phyloP scores from a whole-genome alignment of 2,113 vertebrate species.

The Anguilla rostrata region DNA sequence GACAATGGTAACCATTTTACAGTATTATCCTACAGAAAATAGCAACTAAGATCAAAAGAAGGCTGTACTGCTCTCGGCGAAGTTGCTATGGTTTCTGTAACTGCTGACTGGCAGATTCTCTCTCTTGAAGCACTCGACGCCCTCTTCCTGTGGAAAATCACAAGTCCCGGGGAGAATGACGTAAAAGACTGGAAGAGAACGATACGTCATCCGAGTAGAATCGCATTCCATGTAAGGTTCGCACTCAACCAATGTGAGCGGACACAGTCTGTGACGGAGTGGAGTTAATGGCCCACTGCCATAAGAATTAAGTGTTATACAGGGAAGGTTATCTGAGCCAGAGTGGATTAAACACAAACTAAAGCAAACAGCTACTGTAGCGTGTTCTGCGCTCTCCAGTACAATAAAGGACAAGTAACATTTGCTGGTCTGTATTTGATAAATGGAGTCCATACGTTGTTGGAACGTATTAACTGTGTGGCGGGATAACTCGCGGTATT shows the following conservation, averaged over 20 bases:
- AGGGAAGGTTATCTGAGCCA: neutral
- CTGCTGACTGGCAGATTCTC: conserved; percentile 9
- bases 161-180: neutral
- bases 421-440: neutral
- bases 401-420: neutral
- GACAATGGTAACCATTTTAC: neutral
- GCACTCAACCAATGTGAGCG: neutral
- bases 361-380: neutral
- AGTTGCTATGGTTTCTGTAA: neutral
- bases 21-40: neutral
- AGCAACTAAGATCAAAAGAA: neutral
- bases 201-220: neutral
- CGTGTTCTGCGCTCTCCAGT: neutral
- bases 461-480: neutral
- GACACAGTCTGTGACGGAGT: neutral
- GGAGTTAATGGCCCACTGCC: neutral
- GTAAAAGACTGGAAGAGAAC: neutral
- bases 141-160: conserved; percentile 27
- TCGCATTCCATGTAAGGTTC: conserved; percentile 18
- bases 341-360: neutral
- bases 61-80: neutral
- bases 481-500: neutral
- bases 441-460: neutral
- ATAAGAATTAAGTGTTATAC: neutral
- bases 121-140: neutral